Conservation (phyloP, 2,797 vertebrate genomes). For the Scarus forsteni region DNA sequence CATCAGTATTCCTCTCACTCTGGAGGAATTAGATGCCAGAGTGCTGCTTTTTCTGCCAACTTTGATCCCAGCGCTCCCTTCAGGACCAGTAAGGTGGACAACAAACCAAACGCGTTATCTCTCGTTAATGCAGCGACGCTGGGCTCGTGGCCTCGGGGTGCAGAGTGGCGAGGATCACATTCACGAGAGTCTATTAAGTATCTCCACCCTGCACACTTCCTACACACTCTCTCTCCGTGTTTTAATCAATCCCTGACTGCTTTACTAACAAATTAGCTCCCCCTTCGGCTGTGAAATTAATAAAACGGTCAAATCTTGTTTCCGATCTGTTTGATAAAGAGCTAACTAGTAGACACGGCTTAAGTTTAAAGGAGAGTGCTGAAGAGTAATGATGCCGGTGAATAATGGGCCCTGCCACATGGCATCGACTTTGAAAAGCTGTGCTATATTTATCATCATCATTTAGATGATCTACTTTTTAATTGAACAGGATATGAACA, state of each 20-base stretch:
- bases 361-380: constrained; percentile 45
- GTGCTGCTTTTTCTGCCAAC: constrained; percentile 80
- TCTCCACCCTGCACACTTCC: constrained; percentile 46
- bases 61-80: constrained; percentile 76
- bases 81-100: constrained; percentile 74
- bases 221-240: constrained; percentile 15
- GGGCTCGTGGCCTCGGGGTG: constrained; percentile 52
- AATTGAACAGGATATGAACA: constrained; percentile 70
- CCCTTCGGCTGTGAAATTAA: constrained; percentile 64
- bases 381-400: constrained; percentile 52
- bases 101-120: constrained; percentile 73
- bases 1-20: constrained; percentile 80
- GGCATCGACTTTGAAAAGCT: constrained; percentile 58
- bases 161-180: constrained; percentile 34
- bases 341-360: constrained; percentile 24
- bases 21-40: constrained; percentile 79
- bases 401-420: constrained; percentile 54
- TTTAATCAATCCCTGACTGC: constrained; percentile 63
- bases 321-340: constrained; percentile 49
- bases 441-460: constrained; percentile 59
- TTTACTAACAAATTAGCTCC: constrained; percentile 56
- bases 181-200: constrained; percentile 43
- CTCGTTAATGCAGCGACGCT: constrained; percentile 67
- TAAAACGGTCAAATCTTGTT: constrained; percentile 60
- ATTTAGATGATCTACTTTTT: constrained; percentile 57